Evolutionary conservation across 2,113 vertebrate genomes (phyloP).

Genomic region (Halcyon senegalensis): DNA sequence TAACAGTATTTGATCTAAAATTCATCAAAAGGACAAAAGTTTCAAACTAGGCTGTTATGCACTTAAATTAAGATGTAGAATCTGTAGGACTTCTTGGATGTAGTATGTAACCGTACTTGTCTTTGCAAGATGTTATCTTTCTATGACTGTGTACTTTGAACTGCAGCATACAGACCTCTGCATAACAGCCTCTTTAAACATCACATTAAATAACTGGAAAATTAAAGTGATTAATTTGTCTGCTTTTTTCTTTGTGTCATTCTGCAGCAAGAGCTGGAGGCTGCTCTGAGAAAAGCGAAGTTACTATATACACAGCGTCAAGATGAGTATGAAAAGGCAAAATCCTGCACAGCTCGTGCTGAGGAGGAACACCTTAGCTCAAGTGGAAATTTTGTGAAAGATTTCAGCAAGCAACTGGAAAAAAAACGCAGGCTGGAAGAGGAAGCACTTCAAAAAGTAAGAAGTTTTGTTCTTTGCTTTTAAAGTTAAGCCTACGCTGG

Average conservation of each 20-base stretch:
- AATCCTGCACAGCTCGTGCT: conserved; percentile 85
- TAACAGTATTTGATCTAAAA: not conserved
- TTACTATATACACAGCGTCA: conserved; percentile 88
- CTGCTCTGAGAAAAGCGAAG: conserved; percentile 88
- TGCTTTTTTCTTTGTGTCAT: not conserved
- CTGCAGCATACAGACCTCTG: not conserved
- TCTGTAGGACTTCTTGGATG: not conserved
- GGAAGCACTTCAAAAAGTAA: conserved; percentile 93
- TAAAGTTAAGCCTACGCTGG: not conserved
- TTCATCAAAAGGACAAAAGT: not conserved
- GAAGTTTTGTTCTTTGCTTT: not conserved
- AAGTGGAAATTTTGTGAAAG: conserved; percentile 74
- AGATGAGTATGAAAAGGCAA: conserved; percentile 95
- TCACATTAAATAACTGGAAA: not conserved
- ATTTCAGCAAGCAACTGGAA: conserved; percentile 86
- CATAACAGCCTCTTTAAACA: not conserved
- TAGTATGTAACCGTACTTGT: not conserved
- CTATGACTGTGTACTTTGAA: not conserved
- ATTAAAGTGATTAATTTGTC: not conserved
- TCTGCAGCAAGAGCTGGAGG: conserved; percentile 90
- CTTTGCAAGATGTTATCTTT: not conserved
- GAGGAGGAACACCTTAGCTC: conserved; percentile 87
- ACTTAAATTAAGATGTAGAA: not conserved
- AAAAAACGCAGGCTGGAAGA: conserved; percentile 92
- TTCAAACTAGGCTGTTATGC: not conserved